Conservation (phyloP, 2,797 vertebrate genomes). For the Scyliorhinus canicula region DNA sequence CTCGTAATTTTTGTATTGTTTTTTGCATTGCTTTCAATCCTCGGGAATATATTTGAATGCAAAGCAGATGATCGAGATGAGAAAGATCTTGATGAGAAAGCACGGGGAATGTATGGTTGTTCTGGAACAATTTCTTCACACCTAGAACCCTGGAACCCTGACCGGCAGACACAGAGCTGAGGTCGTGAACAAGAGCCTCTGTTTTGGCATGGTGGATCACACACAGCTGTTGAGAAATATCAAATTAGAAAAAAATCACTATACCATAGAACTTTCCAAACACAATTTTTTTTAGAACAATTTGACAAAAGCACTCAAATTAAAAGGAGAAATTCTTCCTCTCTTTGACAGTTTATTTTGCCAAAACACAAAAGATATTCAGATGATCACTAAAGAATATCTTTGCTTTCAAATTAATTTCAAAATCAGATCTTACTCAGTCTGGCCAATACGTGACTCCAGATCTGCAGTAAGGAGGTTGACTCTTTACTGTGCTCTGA, state of each 20-base stretch:
- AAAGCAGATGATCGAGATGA: not conserved
- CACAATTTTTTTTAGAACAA: not conserved
- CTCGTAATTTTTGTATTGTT: not conserved
- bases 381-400: not conserved
- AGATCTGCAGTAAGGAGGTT: no score
- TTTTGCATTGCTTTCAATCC: not conserved
- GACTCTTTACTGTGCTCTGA: no score
- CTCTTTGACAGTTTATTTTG: not conserved
- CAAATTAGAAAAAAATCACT: conserved; percentile 22
- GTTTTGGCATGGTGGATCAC: conserved; percentile 89
- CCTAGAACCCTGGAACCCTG: conserved; percentile 76
- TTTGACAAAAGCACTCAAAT: not conserved
- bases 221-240: conserved; percentile 68
- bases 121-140: conserved; percentile 84
- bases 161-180: conserved; percentile 86
- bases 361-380: not conserved
- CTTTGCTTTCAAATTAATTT: not conserved
- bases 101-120: conserved; percentile 77
- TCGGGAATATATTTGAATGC: not conserved
- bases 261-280: not conserved
- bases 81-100: conserved; percentile 44
- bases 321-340: not conserved
- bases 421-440: not conserved
- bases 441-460: no score
- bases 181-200: conserved; percentile 89